Base-by-base conservation (phyloP, 2,113 vertebrate genomes). In the Sceloporus undulatus region DNA sequence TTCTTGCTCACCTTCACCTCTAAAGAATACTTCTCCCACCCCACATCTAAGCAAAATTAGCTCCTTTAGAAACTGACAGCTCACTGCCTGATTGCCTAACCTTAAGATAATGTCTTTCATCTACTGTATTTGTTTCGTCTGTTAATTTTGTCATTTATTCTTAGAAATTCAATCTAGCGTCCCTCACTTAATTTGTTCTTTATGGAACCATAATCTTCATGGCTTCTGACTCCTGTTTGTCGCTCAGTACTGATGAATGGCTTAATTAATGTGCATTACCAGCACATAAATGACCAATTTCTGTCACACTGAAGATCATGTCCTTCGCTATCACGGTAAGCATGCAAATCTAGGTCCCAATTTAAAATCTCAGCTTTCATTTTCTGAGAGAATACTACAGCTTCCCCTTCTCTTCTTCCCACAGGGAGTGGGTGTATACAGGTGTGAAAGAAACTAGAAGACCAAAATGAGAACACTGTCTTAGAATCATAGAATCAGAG, bases 251-350 rank as follows among this genome's bases (percentile, higher is more conserved):
- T 74, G 38, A 81, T 87, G 70, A 80, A 87, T 74, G 52, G 54
- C 85, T 87, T 87, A 87, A 87, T 87, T 87, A 87, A 81, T 38
- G 54, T 73, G 68, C 21, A 74, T 42, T 87, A 74, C 54, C 16
- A 73, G 34, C 74, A 68, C 54, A 48, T 62, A 73, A 81, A 73
- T 87, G 78, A 81, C 52, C 52, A 62, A 62, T 62, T 87, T 81
- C 86, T 54, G 42, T 70, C 70, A 74, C 27, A 74, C 10, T 68
- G 40, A 68, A 86, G 62, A 79, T 38, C 40, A 16, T 59, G 29
- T 71, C 85, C 79, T 52, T 34, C 48, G 56, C 25, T 77, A 71
- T 38, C 13, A 56, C 34, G 14, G 18, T 73, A 62, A 74, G 54
- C 68, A 62, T 42, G 38, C 68, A 87, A 73, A 81, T 62, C 38